These are phyloP conservation scores for Eupithecia vulgata DNA, from an alignment of 2,888 invertebrate genomes.

Conservation along the genomic window DNA sequence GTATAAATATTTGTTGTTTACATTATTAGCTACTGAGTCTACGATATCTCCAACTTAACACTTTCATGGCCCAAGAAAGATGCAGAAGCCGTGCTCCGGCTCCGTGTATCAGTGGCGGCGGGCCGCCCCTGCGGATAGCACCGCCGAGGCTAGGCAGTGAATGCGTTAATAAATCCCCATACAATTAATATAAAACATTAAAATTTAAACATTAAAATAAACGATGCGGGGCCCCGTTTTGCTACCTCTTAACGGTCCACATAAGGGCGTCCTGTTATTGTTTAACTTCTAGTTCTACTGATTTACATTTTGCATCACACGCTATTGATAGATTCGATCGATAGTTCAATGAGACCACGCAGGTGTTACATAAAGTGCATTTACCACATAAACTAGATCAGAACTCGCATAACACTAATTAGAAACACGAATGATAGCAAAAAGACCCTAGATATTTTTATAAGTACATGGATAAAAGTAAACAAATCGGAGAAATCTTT, in stretches of 20 bases:
- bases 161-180: too few relatives aligned
- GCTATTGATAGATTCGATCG: conserved; percentile 11
- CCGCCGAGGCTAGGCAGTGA: too few relatives aligned
- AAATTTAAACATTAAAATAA: background rate
- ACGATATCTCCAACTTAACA: too few relatives aligned
- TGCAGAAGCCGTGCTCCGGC: too few relatives aligned
- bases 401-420: background rate
- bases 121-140: too few relatives aligned
- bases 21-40: background rate
- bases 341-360: conserved; percentile 11
- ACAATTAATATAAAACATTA: background rate
- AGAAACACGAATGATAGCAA: background rate
- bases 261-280: background rate
- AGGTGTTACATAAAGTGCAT: conserved; percentile 14
- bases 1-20: background rate
- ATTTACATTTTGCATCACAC: conserved; percentile 12
- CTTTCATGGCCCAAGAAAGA: too few relatives aligned
- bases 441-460: too few relatives aligned
- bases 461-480: background rate
- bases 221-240: background rate
- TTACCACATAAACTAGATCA: background rate
- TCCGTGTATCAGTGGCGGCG: too few relatives aligned
- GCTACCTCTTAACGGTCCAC: background rate
- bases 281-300: background rate
- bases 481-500: background rate